Percentiles rank a stretch among this genome's conserved stretches.
Evolutionary conservation across 2,797 vertebrate genomes (phyloP).

Genomic region (Lutra lutra): DNA sequence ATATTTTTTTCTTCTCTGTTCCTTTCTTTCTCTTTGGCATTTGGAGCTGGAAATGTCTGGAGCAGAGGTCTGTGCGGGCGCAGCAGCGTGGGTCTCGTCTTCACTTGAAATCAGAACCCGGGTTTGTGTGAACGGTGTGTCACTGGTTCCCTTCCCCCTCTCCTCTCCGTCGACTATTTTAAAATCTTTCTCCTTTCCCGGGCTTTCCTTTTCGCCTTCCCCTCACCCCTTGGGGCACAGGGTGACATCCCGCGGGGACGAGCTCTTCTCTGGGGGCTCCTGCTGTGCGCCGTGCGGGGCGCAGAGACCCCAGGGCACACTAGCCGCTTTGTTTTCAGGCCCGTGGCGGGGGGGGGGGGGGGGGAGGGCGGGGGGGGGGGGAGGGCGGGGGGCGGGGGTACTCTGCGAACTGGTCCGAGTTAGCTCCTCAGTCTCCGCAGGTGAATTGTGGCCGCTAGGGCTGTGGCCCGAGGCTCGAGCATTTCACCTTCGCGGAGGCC

Average conservation of each 20-base stretch:
- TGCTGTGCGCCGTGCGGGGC: neutral
- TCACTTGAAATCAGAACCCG: constrained; percentile 48
- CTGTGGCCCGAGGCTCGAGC: neutral
- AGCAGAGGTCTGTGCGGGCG: neutral
- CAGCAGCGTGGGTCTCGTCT: neutral
- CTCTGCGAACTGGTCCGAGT: neutral
- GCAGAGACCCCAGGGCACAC: neutral
- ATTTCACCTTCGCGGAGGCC: neutral
- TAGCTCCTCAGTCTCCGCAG: neutral
- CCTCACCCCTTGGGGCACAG: neutral
- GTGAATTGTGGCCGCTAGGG: neutral
- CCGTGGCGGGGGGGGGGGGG: neutral
- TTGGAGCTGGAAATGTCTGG: constrained; percentile 10
- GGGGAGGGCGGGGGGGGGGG: too few relatives aligned
- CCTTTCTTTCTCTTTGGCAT: neutral
- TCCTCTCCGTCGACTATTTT: neutral
- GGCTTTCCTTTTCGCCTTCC: neutral
- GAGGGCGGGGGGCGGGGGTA: too few relatives aligned
- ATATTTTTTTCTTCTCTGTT: neutral
- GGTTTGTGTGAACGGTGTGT: constrained; percentile 45
- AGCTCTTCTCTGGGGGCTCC: neutral
- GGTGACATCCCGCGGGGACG: neutral
- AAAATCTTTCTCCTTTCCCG: neutral
- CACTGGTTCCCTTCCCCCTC: neutral
- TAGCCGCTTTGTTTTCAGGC: constrained; percentile 61